These are phyloP conservation scores for Notolepis coatsorum DNA, from an alignment of 2,797 vertebrate species.

Conservation along the genomic window DNA sequence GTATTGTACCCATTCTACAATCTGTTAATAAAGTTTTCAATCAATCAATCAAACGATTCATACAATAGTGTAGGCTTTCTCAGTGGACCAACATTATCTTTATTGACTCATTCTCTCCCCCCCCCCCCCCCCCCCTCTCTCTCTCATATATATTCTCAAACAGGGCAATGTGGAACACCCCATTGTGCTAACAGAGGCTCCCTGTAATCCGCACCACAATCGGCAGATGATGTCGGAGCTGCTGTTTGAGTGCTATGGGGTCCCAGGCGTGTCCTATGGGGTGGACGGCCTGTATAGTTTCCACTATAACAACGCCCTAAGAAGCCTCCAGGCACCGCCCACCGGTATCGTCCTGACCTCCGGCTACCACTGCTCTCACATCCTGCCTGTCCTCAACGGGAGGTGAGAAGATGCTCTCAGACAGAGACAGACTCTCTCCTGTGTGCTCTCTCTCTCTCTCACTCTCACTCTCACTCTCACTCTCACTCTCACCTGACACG, in stretches of 20 bases:
- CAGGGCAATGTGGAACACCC: slow-evolving; percentile 93
- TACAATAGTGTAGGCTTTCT: no score
- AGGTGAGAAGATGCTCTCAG: slow-evolving; percentile 84
- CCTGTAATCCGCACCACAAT: slow-evolving; percentile 94
- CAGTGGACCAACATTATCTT: no score
- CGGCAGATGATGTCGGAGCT: slow-evolving; percentile 98
- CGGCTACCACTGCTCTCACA: slow-evolving; percentile 94
- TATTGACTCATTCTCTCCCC: no score
- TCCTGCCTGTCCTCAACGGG: slow-evolving; percentile 92
- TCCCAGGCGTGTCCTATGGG: slow-evolving; percentile 92
- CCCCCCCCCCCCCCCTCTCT: no score
- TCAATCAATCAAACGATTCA: no score
- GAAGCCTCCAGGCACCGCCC: slow-evolving; percentile 58
- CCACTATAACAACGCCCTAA: slow-evolving; percentile 81
- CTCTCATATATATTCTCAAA: no score
- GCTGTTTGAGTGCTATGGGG: slow-evolving; percentile 93
- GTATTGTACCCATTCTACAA: no score
- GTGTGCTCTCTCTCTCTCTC: no score
- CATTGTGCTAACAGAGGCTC: slow-evolving; percentile 92
- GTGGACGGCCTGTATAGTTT: slow-evolving; percentile 94
- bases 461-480: no score
- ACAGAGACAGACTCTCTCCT: no score
- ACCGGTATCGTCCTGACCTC: slow-evolving; percentile 91
- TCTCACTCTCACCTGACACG: no score
- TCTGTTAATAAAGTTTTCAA: no score